A percentile compares a stretch with the other conserved stretches of the same genome.
Evolutionary conservation across 2,888 invertebrate genomes (phyloP).

Genomic region (Perizoma affinitatum): DNA sequence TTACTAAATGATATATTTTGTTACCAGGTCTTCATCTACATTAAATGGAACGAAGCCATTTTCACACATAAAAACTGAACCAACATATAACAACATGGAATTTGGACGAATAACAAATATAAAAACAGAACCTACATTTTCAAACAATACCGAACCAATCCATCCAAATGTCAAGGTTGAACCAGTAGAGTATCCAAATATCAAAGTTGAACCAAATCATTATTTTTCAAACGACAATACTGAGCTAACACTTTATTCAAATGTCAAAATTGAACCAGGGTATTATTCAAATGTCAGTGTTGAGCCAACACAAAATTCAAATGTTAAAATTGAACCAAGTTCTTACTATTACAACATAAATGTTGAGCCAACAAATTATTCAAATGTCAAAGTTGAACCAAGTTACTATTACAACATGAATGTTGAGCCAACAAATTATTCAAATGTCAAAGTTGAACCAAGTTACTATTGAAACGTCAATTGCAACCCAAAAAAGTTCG

Average conservation of each 20-base stretch:
- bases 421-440: too few relatives aligned
- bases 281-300: too few relatives aligned
- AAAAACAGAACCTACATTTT: not conserved
- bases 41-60: not conserved
- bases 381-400: too few relatives aligned
- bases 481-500: slow-evolving; percentile 1
- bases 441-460: too few relatives aligned
- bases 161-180: not conserved
- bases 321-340: too few relatives aligned
- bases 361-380: too few relatives aligned
- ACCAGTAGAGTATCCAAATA: not conserved
- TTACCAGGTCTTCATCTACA: not conserved
- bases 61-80: slow-evolving; percentile 1
- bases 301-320: too few relatives aligned
- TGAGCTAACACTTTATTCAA: too few relatives aligned
- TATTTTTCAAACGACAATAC: too few relatives aligned
- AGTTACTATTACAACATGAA: too few relatives aligned
- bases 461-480: not conserved
- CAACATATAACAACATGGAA: not conserved
- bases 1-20: not conserved
- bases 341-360: too few relatives aligned
- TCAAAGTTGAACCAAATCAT: not conserved
- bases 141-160: not conserved
- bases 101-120: not conserved
- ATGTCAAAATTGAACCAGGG: too few relatives aligned